These are phyloP conservation scores for Ophioninae sp. DNA, from an alignment of 2,888 invertebrate species.

Conservation along the genomic window DNA sequence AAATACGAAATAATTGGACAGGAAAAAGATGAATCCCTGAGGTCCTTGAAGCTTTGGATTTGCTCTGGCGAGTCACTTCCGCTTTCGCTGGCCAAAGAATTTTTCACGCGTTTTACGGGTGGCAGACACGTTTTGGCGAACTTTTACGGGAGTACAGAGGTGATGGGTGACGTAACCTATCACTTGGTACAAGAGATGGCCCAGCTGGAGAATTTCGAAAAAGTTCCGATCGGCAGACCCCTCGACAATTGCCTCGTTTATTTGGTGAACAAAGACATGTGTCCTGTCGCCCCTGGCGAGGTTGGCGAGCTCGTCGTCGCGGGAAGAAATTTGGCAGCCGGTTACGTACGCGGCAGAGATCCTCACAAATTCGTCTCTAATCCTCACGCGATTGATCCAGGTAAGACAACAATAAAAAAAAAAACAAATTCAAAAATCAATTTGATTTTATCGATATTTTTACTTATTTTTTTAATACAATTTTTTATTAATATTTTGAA, in stretches of 20 bases:
- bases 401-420: conserved; percentile 73
- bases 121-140: conserved; percentile 88
- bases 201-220: conserved; percentile 85
- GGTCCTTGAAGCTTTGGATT: conserved; percentile 88
- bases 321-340: conserved; percentile 90
- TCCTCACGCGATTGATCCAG: conserved; percentile 86
- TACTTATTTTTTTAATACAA: too few relatives aligned
- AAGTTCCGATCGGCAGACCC: conserved; percentile 91
- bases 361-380: conserved; percentile 89
- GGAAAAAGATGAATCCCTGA: conserved; percentile 82
- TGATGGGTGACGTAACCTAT: conserved; percentile 95
- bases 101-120: conserved; percentile 88
- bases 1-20: conserved; percentile 70
- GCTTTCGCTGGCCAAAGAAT: conserved; percentile 87
- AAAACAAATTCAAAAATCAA: background rate
- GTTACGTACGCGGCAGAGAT: conserved; percentile 90
- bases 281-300: conserved; percentile 87
- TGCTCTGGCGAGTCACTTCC: conserved; percentile 93
- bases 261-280: conserved; percentile 88
- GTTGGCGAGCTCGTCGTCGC: conserved; percentile 92
- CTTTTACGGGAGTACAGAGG: conserved; percentile 95
- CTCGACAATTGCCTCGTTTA: conserved; percentile 91
- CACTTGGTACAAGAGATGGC: conserved; percentile 85
- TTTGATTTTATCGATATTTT: background rate
- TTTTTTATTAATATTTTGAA: too few relatives aligned